A percentile compares a stretch with the other conserved stretches of the same genome.
phyloP scores from a whole-genome alignment of 2,888 invertebrate species.

The Calameuta pallipes region DNA sequence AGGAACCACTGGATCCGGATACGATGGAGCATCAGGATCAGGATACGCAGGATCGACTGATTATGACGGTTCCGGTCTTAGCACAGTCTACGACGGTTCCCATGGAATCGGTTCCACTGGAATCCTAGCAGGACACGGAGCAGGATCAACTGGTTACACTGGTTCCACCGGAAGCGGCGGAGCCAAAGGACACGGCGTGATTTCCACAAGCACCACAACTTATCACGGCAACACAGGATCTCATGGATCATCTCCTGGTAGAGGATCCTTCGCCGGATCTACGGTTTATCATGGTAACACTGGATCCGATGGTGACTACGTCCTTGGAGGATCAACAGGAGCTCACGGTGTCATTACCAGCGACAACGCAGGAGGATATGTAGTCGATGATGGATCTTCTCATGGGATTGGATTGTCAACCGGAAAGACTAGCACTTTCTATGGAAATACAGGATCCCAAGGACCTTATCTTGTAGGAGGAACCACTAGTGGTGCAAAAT shows the following conservation, averaged over 20 bases:
- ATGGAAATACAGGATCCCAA: not conserved
- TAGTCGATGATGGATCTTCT: not conserved
- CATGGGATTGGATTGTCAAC: not conserved
- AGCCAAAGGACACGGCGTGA: not conserved
- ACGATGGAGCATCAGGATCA: not conserved
- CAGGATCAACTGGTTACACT: not conserved
- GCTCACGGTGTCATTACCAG: not conserved
- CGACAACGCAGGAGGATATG: not conserved
- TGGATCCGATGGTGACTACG: not conserved
- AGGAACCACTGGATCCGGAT: slow-evolving; percentile 2
- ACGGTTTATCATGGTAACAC: slow-evolving; percentile 13
- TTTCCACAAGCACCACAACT: not conserved
- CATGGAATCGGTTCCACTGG: slow-evolving; percentile 1
- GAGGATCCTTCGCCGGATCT: not conserved
- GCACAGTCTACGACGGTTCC: not conserved
- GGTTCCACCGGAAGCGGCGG: not conserved
- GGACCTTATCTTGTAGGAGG: not conserved
- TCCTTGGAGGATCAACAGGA: not conserved
- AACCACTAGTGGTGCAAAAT: not conserved
- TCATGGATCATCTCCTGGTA: not conserved
- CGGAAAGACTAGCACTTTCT: not conserved
- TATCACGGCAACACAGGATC: not conserved
- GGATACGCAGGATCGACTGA: slow-evolving; percentile 4
- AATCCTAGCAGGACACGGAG: not conserved
- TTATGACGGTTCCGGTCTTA: not conserved